Base-by-base conservation (phyloP, 2,113 vertebrate species). In the Parus major region DNA sequence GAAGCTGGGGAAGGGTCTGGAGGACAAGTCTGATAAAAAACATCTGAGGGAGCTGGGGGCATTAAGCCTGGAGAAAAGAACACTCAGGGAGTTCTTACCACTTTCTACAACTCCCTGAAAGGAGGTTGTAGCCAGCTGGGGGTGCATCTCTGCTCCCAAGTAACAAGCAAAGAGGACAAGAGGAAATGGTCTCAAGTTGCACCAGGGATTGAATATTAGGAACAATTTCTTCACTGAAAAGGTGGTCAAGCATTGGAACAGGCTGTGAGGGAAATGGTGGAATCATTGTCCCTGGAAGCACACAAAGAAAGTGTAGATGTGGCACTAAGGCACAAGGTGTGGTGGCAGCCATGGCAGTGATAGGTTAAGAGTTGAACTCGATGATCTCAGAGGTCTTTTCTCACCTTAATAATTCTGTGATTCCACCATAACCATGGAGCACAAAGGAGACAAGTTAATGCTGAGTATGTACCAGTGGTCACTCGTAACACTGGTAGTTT, bases 211-310 rank as follows among this genome's bases (percentile, higher is more conserved):
- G 24, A n/a, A 55, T 35, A 31, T 41, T 31, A 12, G 47, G 61
- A 69, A 22, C 5, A 60, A 35, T 35, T 60, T 47, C 39, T 41
- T 41, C 33, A 31, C 28, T 60, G 78, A 68, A 75, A 39, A 5
- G 3, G 5, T 60, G 13, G 24, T 22, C 53, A 53, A 28, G n/a
- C 13, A 15, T 7, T 68, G 46, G 23, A 75, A 53, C 9, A 60
- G 24, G 11, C 33, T 66, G 12, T 0, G 0, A 60, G 9, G 16
- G n/a, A 75, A 53, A 39, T 12, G 11, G 28, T 60, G 28, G 24
- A 68, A 60, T 29, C 11, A 47, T 9, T 0, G 0, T 25, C 20
- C 13, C 20, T 68, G 39, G 17, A 68, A 75, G 39, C 12, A 7
- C 11, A 35, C 20, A 47, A 41, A 65, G 53, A 18, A 12, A 11